These are phyloP conservation scores for Halisarca cf. caerulea DNA, from an alignment of 37 sponge, comb jelly and placozoan species.

Conservation along the genomic window DNA sequence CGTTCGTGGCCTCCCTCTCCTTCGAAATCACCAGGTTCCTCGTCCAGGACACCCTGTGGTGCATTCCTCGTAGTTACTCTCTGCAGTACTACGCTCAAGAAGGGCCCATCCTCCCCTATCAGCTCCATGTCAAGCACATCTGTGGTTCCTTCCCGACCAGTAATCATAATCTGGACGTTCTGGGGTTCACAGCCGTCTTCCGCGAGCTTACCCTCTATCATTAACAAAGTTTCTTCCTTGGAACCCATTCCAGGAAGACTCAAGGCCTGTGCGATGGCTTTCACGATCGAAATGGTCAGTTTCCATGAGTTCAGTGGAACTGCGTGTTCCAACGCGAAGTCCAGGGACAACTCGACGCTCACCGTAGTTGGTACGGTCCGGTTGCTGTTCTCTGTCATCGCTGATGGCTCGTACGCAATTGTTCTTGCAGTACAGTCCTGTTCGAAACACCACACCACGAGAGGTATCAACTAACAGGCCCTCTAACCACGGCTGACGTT, in stretches of 20 bases:
- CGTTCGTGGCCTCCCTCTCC: background rate
- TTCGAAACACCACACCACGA: background rate
- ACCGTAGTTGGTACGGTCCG: background rate
- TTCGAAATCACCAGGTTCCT: background rate
- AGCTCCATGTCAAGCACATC: background rate
- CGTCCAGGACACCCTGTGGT: background rate
- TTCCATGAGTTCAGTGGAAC: slow-evolving; percentile 4
- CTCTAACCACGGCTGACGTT: slow-evolving; percentile 5
- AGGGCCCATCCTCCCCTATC: background rate
- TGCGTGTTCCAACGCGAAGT: background rate
- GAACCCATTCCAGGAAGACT: background rate
- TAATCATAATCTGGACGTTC: background rate
- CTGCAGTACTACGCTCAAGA: background rate
- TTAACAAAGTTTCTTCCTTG: slow-evolving; percentile 19
- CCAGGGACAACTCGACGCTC: background rate
- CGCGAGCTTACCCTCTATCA: slow-evolving; percentile 21
- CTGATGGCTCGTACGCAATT: too few relatives aligned
- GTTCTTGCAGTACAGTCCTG: slow-evolving; percentile 3
- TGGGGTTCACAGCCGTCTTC: background rate
- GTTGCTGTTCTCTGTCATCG: background rate
- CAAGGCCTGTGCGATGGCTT: slow-evolving; percentile 12
- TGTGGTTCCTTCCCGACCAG: background rate
- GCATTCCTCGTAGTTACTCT: background rate
- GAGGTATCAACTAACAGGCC: slow-evolving; percentile 11
- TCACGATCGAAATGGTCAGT: background rate